phyloP scores from a whole-genome alignment of 2,113 vertebrate species.

The Junco hyemalis region DNA sequence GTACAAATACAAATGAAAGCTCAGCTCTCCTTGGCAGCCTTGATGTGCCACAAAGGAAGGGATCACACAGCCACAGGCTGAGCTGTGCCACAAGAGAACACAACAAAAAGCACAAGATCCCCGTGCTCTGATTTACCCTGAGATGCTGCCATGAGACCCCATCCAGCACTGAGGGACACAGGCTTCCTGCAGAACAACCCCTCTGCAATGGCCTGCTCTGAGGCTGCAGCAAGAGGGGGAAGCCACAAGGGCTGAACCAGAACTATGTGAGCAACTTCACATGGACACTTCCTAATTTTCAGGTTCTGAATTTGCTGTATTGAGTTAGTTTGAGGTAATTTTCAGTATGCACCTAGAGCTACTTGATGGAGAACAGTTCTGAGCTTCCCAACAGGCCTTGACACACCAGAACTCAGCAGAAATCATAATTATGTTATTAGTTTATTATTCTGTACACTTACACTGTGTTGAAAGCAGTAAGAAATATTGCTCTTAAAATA shows the following conservation, averaged over 20 bases:
- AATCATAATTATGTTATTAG: background rate
- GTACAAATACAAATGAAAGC: background rate
- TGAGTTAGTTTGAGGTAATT: background rate
- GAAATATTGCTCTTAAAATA: background rate
- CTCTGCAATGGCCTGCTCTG: fast-evolving
- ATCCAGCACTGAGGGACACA: no score
- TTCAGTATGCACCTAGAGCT: background rate
- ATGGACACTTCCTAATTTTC: background rate
- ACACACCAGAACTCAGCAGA: background rate
- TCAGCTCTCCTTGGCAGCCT: background rate
- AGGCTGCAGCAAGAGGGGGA: background rate
- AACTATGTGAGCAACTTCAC: fast-evolving
- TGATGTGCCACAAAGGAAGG: background rate
- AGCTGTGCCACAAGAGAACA: background rate
- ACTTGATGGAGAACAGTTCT: background rate
- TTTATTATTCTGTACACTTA: background rate
- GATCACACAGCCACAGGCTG: background rate
- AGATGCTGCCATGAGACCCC: background rate
- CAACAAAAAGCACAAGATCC: fast-evolving
- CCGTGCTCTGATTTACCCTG: background rate
- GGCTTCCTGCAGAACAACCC: background rate
- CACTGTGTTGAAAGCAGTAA: background rate
- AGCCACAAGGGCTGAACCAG: background rate
- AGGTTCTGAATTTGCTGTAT: background rate
- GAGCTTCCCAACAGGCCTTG: background rate